These are phyloP conservation scores for Picathartes gymnocephalus DNA, from an alignment of 2,113 vertebrate species.

Conservation along the genomic window DNA sequence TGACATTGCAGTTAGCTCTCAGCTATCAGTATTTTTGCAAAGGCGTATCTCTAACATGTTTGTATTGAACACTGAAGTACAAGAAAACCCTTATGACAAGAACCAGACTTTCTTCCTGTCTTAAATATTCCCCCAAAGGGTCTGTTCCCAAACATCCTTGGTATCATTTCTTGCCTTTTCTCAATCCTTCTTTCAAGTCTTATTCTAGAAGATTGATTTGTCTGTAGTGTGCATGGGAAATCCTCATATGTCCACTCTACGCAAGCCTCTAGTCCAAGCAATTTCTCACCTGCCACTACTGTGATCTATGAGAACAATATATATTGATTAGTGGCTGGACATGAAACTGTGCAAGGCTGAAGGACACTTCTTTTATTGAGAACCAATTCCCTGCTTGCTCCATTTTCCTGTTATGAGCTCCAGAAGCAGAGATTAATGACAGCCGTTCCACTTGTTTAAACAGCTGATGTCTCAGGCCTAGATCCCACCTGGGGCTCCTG, in stretches of 20 bases:
- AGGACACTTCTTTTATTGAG: constrained; percentile 55
- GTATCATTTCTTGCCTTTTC: not conserved
- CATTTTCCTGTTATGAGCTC: constrained; percentile 59
- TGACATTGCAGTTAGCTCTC: not conserved
- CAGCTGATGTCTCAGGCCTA: constrained; percentile 52
- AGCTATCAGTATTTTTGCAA: not conserved
- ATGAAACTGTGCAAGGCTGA: constrained; percentile 55
- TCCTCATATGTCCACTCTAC: constrained; percentile 25
- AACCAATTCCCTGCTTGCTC: constrained; percentile 53
- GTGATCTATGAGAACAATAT: constrained; percentile 60
- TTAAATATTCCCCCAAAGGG: not conserved
- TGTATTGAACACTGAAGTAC: not conserved
- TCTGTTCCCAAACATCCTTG: not conserved
- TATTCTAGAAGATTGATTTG: constrained; percentile 46
- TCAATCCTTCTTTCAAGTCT: not conserved
- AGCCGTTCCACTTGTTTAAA: constrained; percentile 57
- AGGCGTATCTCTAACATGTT: not conserved
- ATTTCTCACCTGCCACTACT: constrained; percentile 37
- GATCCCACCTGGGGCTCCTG: constrained; percentile 48
- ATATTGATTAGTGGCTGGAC: constrained; percentile 64
- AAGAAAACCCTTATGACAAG: not conserved
- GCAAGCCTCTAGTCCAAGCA: not conserved
- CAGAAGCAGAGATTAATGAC: constrained; percentile 63
- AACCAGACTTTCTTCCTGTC: not conserved
- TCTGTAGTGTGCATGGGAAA: constrained; percentile 15